These are phyloP conservation scores for Apotomis capreana DNA, from an alignment of 2,888 invertebrate genomes.

Conservation along the genomic window DNA sequence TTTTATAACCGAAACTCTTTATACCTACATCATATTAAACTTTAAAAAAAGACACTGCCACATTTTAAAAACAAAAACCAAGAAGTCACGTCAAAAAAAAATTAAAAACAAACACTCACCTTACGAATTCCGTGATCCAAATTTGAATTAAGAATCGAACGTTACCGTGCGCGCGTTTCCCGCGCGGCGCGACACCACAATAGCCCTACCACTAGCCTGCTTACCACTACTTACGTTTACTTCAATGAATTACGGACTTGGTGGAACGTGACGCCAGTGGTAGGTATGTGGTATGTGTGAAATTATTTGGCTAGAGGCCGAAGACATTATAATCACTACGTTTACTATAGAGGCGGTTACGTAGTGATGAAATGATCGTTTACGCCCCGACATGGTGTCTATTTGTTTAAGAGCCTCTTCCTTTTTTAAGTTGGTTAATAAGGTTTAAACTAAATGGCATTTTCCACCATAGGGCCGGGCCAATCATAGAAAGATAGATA, in stretches of 20 bases:
- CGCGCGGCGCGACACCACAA: constrained; percentile 44
- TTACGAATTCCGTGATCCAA: constrained; percentile 26
- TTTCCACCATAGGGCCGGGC: too few species aligned
- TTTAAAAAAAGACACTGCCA: constrained; percentile 17
- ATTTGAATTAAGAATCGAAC: constrained; percentile 31
- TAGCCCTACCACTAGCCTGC: constrained; percentile 44
- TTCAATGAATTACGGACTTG: constrained; percentile 32
- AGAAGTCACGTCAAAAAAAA: background rate
- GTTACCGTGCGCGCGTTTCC: constrained; percentile 45
- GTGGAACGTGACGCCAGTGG: constrained; percentile 28
- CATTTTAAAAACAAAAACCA: background rate
- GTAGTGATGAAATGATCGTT: background rate
- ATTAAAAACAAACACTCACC: constrained; percentile 26
- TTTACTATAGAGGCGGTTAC: background rate
- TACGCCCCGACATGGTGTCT: too few species aligned
- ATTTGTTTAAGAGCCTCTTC: too few species aligned
- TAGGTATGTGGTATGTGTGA: constrained; percentile 20
- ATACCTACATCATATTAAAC: background rate
- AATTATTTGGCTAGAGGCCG: constrained; percentile 30
- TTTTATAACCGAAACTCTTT: too few species aligned
- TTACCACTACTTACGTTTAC: constrained; percentile 38
- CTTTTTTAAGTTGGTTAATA: too few species aligned
- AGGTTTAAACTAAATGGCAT: too few species aligned
- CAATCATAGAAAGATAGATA: too few species aligned
- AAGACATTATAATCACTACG: background rate